Evolutionary conservation across 1,140 invertebrate species (phyloP).

Genomic region (Heliconius hermathena): DNA sequence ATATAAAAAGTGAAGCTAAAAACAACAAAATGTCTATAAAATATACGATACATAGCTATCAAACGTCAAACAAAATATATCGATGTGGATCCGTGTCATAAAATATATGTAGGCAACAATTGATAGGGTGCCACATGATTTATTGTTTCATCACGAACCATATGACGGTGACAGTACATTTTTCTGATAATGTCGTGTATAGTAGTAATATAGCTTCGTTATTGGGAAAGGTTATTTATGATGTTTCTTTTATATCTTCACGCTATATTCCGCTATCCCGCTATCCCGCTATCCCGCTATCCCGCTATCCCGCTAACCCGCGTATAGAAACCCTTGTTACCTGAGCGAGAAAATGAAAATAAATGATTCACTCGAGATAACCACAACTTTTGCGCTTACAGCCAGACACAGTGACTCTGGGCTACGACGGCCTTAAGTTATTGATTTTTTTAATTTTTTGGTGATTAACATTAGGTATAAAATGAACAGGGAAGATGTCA

Average conservation of each 20-base stretch:
- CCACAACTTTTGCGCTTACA: no score
- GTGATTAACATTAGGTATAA: no score
- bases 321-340: no score
- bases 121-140: not conserved
- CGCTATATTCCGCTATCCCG: no score
- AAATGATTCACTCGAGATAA: no score
- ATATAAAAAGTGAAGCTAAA: no score
- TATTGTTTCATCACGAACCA: constrained; percentile 10
- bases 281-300: no score
- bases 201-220: not conserved
- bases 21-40: not conserved
- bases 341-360: no score
- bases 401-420: no score
- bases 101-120: constrained; percentile 12
- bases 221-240: not conserved
- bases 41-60: not conserved
- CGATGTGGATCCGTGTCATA: not conserved
- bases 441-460: no score
- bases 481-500: no score
- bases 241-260: not conserved
- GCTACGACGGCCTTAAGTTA: no score
- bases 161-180: constrained; percentile 7
- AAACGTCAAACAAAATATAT: constrained; percentile 8
- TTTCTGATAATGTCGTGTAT: not conserved
- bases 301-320: not conserved